phyloP scores from a whole-genome alignment of 2,888 invertebrate genomes.

The Polydesmus complanatus region DNA sequence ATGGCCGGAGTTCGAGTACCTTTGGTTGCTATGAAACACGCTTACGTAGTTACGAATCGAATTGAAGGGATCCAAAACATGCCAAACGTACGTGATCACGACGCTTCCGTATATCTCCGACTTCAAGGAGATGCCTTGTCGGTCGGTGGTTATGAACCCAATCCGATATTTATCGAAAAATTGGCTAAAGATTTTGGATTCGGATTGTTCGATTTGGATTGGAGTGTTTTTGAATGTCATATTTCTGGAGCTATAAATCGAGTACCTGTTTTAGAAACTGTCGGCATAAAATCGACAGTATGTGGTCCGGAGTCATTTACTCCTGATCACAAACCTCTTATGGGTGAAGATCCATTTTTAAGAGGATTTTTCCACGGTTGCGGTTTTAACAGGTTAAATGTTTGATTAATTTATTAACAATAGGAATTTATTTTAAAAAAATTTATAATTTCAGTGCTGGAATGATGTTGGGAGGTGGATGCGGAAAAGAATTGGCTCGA shows the following conservation, averaged over 20 bases:
- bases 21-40: conserved; percentile 69
- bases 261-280: conserved; percentile 55
- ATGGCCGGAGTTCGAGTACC: conserved; percentile 57
- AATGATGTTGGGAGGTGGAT: conserved; percentile 82
- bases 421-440: too few relatives aligned
- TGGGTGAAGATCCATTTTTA: conserved; percentile 46
- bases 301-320: conserved; percentile 88
- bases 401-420: too few relatives aligned
- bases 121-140: conserved; percentile 68
- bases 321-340: conserved; percentile 74
- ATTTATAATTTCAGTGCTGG: too few relatives aligned
- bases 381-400: conserved; percentile 83
- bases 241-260: conserved; percentile 52
- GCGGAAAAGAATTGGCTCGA: conserved; percentile 65
- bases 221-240: conserved; percentile 66
- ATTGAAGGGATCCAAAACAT: conserved; percentile 57
- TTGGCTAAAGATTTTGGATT: conserved; percentile 65
- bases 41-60: conserved; percentile 68
- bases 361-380: conserved; percentile 68
- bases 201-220: conserved; percentile 71
- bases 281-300: conserved; percentile 70
- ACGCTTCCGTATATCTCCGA: conserved; percentile 64
- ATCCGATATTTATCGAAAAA: conserved; percentile 66
- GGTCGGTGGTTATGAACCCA: conserved; percentile 75
- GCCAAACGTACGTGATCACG: conserved; percentile 77